Percentiles rank a stretch among this genome's conserved stretches.
These are phyloP conservation scores for Henricia sp. DNA, from an alignment of 53 echinoderm and acorn worm species.

Conservation along the genomic window DNA sequence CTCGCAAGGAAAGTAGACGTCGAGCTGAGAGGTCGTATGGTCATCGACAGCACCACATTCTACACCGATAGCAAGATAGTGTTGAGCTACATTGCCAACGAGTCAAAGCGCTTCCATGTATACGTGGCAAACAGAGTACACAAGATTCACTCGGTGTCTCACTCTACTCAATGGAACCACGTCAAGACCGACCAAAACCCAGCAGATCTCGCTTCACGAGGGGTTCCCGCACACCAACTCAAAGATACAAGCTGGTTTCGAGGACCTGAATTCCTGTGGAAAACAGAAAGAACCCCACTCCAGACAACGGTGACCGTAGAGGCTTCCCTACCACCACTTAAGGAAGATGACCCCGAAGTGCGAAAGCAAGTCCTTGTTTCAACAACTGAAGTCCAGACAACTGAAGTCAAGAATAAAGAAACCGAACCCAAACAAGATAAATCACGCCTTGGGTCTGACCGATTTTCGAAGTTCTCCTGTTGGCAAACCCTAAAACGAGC, in stretches of 20 bases:
- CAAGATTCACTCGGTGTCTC: slow-evolving; percentile 45
- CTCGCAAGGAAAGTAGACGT: neutral
- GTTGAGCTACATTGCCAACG: slow-evolving; percentile 59
- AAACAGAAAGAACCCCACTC: neutral
- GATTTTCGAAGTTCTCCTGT: slow-evolving; percentile 41
- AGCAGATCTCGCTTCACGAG: slow-evolving; percentile 43
- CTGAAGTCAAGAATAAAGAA: neutral
- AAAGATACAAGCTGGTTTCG: slow-evolving; percentile 22
- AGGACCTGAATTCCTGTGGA: slow-evolving; percentile 59
- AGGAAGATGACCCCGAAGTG: slow-evolving; percentile 48
- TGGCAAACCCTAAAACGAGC: slow-evolving; percentile 48
- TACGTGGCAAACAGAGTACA: slow-evolving; percentile 63
- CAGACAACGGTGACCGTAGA: neutral
- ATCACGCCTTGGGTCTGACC: neutral
- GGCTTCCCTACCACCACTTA: neutral
- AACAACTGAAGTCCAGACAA: neutral
- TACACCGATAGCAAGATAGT: slow-evolving; percentile 60
- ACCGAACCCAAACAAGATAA: neutral
- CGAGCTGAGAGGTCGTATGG: neutral
- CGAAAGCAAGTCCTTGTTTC: slow-evolving; percentile 10
- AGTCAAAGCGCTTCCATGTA: slow-evolving; percentile 49
- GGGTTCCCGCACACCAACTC: slow-evolving; percentile 44
- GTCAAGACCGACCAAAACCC: slow-evolving; percentile 56
- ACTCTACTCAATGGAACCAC: slow-evolving; percentile 56
- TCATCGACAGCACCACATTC: neutral